Conservation (phyloP, 2,113 vertebrate species). For the cattle (Bos taurus) region ARS-UCD2.0 NC_037338.1:91617501-91618000, state of each 20-base stretch:
- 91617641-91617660: not conserved
- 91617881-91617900: not conserved
- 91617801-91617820: not conserved
- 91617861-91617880: not conserved
- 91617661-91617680: not conserved
- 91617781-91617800: not conserved
- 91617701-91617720: not conserved
- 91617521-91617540: not conserved
- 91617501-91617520: accelerated
- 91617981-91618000: not conserved
- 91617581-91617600: not conserved
- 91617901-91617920: not conserved
- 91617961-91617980: accelerated
- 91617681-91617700: not conserved
- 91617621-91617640: not conserved
- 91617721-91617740: not conserved
- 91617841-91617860: not conserved
- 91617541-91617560: not conserved
- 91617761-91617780: not conserved
- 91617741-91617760: not conserved
- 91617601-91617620: not conserved
- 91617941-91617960: accelerated
- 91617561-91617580: not conserved
- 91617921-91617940: accelerated
- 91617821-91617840: not conserved